Evolutionary conservation across 1,140 invertebrate species (phyloP), one percentile per base, ranked within the genome.

Genomic region (Aphelenchoides besseyi): DNA sequence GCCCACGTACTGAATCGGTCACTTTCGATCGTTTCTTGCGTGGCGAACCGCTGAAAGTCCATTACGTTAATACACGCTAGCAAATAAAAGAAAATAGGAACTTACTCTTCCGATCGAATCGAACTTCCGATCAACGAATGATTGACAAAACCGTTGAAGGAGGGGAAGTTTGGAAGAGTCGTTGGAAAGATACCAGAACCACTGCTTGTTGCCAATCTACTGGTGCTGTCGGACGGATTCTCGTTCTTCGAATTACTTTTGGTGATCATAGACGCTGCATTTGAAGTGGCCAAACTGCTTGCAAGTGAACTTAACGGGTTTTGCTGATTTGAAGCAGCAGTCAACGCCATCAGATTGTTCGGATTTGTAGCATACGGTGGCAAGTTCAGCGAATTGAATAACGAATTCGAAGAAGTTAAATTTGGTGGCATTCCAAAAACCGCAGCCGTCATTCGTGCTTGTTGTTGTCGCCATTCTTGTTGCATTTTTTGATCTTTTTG

Each of bases 11-110:
- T 26, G 69, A 69, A 54, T 82, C 81, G 9, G 82, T 84, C 33
- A 82, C 74, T 70, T 84, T 84, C 16, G 80, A 69, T n/a, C 81
- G 78, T 69, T 82, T 82, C 62, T 78, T 75, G 62, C 77, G 61
- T 18, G 71, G 74, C 28, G 74, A 63, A 29, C 78, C 63, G 35
- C 35, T 64, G 53, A 78, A n/a, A 74, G 69, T 55, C 23, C 48
- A 54, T 48, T n/a, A 67, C 41, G n/a, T 48, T 52, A 41, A 70
- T 75, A 9, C 18, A 74, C n/a, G n/a, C n/a, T 74, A 18, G 28
- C 3, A 9, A 69, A 54, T 9, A 69, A 74, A 54, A 69, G 16
- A 12, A 70, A 70, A n/a, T n/a, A 69, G 52, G 8, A 26, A 69
- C 66, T 41, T 16, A 70, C 18, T 69, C 69, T 1, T 67, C 66